A percentile compares a stretch with the other conserved stretches of the same genome.
These are phyloP conservation scores for Agrilus biguttatus DNA, from an alignment of 2,888 invertebrate species.

Conservation along the genomic window DNA sequence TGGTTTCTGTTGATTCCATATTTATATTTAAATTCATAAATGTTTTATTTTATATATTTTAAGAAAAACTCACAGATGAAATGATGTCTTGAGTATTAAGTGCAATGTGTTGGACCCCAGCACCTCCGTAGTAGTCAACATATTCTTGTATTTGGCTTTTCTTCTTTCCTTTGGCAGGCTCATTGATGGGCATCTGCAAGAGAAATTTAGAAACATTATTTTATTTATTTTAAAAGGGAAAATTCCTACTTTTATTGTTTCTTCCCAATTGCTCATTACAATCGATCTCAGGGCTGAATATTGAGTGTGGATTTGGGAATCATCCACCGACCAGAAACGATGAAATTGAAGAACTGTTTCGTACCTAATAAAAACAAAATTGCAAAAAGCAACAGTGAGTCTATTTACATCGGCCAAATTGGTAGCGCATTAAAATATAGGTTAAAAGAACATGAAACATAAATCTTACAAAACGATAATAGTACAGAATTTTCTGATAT, in stretches of 20 bases:
- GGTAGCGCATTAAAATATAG: too few species aligned
- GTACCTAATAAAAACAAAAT: constrained; percentile 41
- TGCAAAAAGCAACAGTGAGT: too few species aligned
- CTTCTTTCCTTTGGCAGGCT: constrained; percentile 86
- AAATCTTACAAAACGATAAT: too few species aligned
- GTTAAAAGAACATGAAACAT: too few species aligned
- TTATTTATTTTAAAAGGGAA: background rate
- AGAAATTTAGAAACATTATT: constrained; percentile 1
- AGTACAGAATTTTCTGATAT: too few species aligned
- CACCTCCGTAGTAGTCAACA: constrained; percentile 95
- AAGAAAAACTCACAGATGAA: constrained; percentile 45
- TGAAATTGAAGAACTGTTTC: constrained; percentile 59
- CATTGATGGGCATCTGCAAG: constrained; percentile 83
- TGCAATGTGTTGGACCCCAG: constrained; percentile 97
- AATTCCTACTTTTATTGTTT: constrained; percentile 64
- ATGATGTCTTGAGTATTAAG: constrained; percentile 92
- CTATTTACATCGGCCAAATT: too few species aligned
- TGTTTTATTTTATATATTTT: constrained; percentile 1
- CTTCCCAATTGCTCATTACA: constrained; percentile 95
- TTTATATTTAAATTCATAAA: too few species aligned
- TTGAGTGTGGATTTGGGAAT: constrained; percentile 87
- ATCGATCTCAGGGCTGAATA: constrained; percentile 94
- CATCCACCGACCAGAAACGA: constrained; percentile 97
- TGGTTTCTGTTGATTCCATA: too few species aligned
- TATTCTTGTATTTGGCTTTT: constrained; percentile 98